Evolutionary conservation across 2,113 vertebrate genomes (phyloP).

Genomic region (Aix galericulata): DNA sequence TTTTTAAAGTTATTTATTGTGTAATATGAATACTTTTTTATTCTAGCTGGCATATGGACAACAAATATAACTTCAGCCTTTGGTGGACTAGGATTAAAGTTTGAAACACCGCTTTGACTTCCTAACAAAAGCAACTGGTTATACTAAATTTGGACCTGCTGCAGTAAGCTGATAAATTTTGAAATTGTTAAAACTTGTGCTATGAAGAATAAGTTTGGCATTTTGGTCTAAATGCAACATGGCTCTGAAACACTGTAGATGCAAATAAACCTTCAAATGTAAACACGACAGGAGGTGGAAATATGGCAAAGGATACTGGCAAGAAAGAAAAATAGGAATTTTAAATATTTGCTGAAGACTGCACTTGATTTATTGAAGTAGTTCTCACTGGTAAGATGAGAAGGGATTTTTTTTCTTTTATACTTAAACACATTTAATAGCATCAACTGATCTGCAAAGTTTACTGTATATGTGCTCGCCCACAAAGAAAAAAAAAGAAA

Average conservation of each 20-base stretch:
- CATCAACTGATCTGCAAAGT: fast-evolving
- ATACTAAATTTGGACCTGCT: background rate
- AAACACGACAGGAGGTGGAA: background rate
- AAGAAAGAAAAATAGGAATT: background rate
- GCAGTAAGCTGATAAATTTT: background rate
- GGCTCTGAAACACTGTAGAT: background rate
- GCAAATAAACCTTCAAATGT: background rate
- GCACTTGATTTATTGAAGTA: background rate
- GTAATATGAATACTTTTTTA: background rate
- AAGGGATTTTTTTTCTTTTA: background rate
- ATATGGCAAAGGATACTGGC: background rate
- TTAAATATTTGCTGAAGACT: background rate
- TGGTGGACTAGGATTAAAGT: background rate
- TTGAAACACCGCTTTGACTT: background rate
- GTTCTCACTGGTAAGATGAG: background rate
- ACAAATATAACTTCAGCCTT: background rate
- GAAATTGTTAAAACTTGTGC: background rate
- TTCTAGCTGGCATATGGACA: background rate
- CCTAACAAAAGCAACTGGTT: background rate
- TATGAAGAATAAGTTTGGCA: background rate
- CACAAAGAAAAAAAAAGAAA: background rate
- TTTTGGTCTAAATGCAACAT: background rate
- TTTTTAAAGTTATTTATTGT: background rate
- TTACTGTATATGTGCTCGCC: background rate
- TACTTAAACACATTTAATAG: background rate